phyloP scores from a whole-genome alignment of 1,140 invertebrate genomes.

The Tetramorium alpestre region DNA sequence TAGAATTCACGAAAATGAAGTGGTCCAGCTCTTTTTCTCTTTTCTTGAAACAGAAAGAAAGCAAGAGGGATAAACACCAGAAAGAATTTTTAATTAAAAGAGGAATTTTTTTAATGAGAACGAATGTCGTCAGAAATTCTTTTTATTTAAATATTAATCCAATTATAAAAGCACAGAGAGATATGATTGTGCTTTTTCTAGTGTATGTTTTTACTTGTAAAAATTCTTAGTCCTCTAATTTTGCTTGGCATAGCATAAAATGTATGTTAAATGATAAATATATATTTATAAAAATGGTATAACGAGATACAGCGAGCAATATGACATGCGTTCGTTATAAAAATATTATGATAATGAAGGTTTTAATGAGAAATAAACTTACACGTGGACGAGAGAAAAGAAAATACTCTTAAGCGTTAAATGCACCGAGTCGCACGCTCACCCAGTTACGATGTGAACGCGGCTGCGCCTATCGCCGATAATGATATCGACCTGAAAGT shows the following conservation, averaged over 20 bases:
- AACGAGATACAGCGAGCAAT: not conserved
- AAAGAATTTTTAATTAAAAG: constrained; percentile 1
- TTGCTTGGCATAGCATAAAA: not conserved
- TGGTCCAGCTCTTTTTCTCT: not conserved
- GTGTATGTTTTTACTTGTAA: too few relatives aligned
- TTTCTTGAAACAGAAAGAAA: not conserved
- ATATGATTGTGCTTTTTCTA: not conserved
- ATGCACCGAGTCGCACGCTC: not conserved
- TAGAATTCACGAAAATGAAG: not conserved
- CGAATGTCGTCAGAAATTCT: not conserved
- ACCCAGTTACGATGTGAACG: not conserved
- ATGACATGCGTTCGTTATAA: not conserved
- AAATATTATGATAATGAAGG: not conserved
- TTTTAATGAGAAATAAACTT: not conserved
- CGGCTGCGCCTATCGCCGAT: constrained; percentile 26
- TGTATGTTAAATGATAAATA: not conserved
- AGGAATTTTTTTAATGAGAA: not conserved
- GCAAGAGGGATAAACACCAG: not conserved
- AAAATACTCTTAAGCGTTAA: not conserved
- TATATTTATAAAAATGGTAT: not conserved
- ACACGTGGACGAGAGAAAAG: not conserved
- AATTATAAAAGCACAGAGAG: not conserved
- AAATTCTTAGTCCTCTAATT: not conserved
- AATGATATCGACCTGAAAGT: constrained; percentile 43
- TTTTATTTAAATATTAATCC: not conserved